Base-by-base conservation (phyloP, 2,888 invertebrate genomes). In the Rhopalosiphum nymphaeae region DNA sequence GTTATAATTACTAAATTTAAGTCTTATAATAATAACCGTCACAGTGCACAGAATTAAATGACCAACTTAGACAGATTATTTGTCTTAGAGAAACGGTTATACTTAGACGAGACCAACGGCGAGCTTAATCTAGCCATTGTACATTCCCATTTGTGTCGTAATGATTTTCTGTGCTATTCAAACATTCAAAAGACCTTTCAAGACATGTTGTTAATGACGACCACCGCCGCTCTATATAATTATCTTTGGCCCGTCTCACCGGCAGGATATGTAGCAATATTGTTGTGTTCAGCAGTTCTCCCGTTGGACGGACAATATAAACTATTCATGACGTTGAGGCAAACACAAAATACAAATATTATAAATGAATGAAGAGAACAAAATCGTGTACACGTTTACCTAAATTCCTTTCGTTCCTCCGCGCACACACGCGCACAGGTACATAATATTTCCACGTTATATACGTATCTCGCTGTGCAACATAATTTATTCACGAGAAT, bases 291-390 rank as follows among this genome's bases (percentile, higher is more conserved):
- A 36, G 26, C 44, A 21, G n/a, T 61, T n/a, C 89, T 78, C 49
- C 46, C 42, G 67, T n/a, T 44, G 91, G 85, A 91, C 91, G 91
- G 85, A 91, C 91, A 57, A 56, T 56, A 91, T 91, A 57, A 91
- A 85, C 85, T 56, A 91, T 91, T 91, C 91, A 91, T 46, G 85
- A 85, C 85, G 36, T 42, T 16, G 89, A 29, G 29, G n/a, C 89
- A 29, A 44, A 90, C 61, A n/a, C 78, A 78, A 91, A 84, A 84
- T 78, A 46, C 90, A 29, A 91, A 91, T 84, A 85, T 91, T 91
- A 85, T 85, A 85, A 91, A 91, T 56, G 56, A 85, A 91, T 44
- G 91, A 85, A 91, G 85, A 85, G 78, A 91, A 85, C 44, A 46
- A 56, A 85, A 91, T 91, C 44, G n/a, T 46, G 53, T 53, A 84